Conservation (phyloP, 2,888 invertebrate species). For the Ceramica pisi region DNA sequence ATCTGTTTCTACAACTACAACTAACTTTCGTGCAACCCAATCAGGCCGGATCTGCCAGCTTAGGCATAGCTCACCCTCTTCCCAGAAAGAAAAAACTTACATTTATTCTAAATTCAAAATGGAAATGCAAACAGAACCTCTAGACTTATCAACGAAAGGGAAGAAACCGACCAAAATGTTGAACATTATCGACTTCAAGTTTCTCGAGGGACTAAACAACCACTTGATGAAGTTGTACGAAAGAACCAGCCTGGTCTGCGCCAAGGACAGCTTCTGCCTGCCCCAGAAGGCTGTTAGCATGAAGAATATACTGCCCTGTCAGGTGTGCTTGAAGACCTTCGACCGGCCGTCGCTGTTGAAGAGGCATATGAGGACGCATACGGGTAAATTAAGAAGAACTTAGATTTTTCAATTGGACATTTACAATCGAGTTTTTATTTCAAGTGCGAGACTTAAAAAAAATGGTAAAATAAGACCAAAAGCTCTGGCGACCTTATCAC, state of each 20-base stretch:
- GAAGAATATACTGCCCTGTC: constrained; percentile 89
- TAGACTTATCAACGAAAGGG: constrained; percentile 82
- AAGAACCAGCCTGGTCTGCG: constrained; percentile 76
- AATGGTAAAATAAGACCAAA: too few relatives aligned
- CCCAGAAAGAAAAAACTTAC: background rate
- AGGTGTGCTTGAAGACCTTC: constrained; percentile 92
- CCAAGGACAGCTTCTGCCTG: constrained; percentile 64
- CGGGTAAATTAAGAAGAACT: constrained; percentile 82
- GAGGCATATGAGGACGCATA: constrained; percentile 93
- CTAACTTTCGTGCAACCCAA: background rate
- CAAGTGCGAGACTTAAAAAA: too few relatives aligned
- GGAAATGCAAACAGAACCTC: constrained; percentile 84
- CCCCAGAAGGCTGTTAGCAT: constrained; percentile 64
- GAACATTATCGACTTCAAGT: constrained; percentile 83
- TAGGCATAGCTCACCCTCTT: background rate
- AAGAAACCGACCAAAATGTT: constrained; percentile 72
- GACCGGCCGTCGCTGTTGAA: constrained; percentile 93
- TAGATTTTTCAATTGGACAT: background rate
- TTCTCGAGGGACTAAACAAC: constrained; percentile 83
- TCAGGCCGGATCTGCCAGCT: background rate
- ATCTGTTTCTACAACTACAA: too few relatives aligned
- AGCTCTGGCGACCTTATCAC: too few relatives aligned
- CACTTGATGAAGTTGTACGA: constrained; percentile 85
- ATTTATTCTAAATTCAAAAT: constrained; percentile 59
- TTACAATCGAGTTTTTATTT: background rate